Evolutionary conservation across 2,888 invertebrate genomes (phyloP).

Genomic region (Caenorhabditis sulstoni): DNA sequence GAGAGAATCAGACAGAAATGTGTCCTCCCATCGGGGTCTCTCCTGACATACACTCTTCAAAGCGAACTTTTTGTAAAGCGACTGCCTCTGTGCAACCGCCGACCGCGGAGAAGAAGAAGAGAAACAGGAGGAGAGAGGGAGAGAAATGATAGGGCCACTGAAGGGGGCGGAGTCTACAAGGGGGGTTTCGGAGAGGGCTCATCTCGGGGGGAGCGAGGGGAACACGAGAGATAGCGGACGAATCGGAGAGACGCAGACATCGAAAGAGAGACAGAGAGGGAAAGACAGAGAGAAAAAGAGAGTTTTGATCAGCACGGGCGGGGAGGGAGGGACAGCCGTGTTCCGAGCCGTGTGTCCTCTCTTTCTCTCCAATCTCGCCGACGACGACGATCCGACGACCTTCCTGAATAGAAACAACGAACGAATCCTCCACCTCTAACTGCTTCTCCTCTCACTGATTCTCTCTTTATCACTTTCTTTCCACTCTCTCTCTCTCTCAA

Average conservation of each 20-base stretch:
- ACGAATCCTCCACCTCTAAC: conserved; percentile 1
- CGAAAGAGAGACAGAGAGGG: no score
- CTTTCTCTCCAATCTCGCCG: conserved; percentile 2
- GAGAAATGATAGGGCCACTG: conserved; percentile 16
- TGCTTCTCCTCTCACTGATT: conserved; percentile 4
- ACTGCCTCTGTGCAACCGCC: no score
- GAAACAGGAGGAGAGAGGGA: conserved; percentile 1
- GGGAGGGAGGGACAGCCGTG: conserved; percentile 1
- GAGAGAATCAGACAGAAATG: not conserved
- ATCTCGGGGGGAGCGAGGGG: not conserved
- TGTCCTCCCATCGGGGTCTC: not conserved
- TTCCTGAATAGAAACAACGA: conserved; percentile 7
- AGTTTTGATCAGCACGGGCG: conserved; percentile 9
- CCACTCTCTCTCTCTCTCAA: not conserved
- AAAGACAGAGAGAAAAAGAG: no score
- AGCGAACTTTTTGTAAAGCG: conserved; percentile 18
- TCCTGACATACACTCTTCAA: conserved; percentile 1
- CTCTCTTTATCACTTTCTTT: not conserved
- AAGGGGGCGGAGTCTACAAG: conserved; percentile 17
- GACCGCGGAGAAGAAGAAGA: not conserved
- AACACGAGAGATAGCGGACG: not conserved
- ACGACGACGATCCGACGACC: conserved; percentile 11
- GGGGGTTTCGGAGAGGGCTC: conserved; percentile 9
- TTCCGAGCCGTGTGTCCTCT: conserved; percentile 14
- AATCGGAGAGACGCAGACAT: not conserved